These are phyloP conservation scores for Vanessa atalanta DNA, from an alignment of 1,140 invertebrate species.

Conservation along the genomic window DNA sequence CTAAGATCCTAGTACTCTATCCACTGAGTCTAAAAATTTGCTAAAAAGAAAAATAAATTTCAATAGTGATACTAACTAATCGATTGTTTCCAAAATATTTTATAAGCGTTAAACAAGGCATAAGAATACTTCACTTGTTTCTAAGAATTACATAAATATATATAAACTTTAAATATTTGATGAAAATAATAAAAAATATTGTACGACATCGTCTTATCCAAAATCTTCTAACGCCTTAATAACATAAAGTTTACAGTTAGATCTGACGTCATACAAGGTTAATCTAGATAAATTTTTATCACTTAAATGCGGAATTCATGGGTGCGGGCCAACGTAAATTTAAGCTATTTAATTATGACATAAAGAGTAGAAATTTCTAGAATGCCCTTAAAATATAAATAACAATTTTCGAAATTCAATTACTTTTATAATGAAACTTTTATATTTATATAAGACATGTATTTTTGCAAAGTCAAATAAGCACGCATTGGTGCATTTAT, in stretches of 20 bases:
- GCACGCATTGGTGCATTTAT: constrained; percentile 14
- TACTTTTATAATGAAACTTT: neutral
- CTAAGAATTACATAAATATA: neutral
- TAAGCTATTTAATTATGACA: too few relatives aligned
- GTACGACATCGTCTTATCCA: neutral
- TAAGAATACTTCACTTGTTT: neutral
- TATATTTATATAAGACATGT: neutral
- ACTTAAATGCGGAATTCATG: constrained; percentile 21
- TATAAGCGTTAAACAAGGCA: too few relatives aligned
- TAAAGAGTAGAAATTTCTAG: too few relatives aligned
- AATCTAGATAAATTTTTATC: constrained; percentile 35
- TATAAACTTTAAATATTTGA: too few relatives aligned
- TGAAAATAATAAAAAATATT: neutral
- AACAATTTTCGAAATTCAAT: neutral
- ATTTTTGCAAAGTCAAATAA: neutral
- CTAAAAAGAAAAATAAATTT: too few relatives aligned
- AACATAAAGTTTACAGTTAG: constrained; percentile 18
- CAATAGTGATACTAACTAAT: too few relatives aligned
- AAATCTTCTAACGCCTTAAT: constrained; percentile 9
- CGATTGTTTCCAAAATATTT: too few relatives aligned
- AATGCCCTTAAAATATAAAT: neutral
- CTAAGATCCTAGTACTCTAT: too few relatives aligned
- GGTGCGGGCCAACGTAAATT: constrained; percentile 22
- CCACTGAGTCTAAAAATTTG: too few relatives aligned
- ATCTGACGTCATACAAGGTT: constrained; percentile 26